These are phyloP conservation scores for Heptranchias perlo DNA, from an alignment of 2,113 vertebrate species.

Conservation along the genomic window DNA sequence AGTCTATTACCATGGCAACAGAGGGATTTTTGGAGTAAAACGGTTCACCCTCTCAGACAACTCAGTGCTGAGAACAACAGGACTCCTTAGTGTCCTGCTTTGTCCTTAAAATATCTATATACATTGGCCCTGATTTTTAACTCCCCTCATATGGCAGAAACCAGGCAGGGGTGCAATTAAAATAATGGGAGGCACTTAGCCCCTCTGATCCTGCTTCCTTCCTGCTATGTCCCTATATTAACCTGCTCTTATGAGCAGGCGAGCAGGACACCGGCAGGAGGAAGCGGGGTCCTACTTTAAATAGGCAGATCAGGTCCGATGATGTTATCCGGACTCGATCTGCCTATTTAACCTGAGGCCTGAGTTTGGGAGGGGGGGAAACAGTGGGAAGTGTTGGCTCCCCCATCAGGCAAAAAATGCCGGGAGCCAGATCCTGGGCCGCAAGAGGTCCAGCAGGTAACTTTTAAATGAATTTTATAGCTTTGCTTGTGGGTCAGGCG, in stretches of 20 bases:
- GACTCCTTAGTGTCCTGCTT: background rate
- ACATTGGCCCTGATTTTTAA: background rate
- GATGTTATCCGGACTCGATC: background rate
- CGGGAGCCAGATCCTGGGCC: no score
- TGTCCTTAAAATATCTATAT: background rate
- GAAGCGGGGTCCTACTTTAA: background rate
- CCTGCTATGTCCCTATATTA: background rate
- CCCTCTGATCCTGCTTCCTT: background rate
- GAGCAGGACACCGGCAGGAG: background rate
- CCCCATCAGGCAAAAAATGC: no score
- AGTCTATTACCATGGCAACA: background rate
- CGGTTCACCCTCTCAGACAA: background rate
- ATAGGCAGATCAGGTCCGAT: background rate
- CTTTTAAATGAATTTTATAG: no score
- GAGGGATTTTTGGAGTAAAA: background rate
- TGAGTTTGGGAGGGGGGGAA: no score
- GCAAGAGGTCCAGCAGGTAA: no score
- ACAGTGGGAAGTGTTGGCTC: no score
- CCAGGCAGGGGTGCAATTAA: background rate
- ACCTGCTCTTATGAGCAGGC: background rate
- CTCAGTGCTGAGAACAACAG: background rate
- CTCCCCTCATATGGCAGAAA: background rate
- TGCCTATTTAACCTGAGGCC: no score
- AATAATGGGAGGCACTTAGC: background rate
- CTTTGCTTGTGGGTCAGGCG: no score